phyloP scores from a whole-genome alignment of 2,113 vertebrate genomes.

The Cygnus buccinator region DNA sequence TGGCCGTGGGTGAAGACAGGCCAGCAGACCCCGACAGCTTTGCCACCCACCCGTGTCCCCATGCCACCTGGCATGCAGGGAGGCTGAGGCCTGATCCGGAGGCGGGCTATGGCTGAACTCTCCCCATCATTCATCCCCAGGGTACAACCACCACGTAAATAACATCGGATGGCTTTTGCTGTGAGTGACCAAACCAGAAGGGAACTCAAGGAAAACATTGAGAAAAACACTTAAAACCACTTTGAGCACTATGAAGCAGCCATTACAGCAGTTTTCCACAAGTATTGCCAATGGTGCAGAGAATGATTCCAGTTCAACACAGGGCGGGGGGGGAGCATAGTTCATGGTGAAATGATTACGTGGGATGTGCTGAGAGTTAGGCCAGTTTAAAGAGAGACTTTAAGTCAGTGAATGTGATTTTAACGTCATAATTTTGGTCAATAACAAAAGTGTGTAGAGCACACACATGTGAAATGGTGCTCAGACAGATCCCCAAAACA shows the following conservation, averaged over 20 bases:
- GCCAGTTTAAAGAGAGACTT: neutral
- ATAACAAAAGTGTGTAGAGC: neutral
- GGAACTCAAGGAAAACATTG: neutral
- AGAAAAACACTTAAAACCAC: neutral
- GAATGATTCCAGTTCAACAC: neutral
- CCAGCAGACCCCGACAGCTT: neutral
- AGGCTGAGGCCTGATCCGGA: neutral
- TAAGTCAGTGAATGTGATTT: neutral
- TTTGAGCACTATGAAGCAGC: neutral
- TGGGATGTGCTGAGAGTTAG: neutral
- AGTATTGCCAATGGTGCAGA: neutral
- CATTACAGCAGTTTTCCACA: neutral
- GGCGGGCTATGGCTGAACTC: neutral
- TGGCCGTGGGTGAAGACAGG: neutral
- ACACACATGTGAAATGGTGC: neutral
- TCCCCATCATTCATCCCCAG: neutral
- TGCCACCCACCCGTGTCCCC: neutral
- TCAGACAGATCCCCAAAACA: neutral
- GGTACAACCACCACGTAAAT: neutral
- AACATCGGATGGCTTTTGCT: neutral
- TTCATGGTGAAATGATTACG: neutral
- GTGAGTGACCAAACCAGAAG: neutral
- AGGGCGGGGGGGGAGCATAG: neutral
- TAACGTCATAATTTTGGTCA: neutral
- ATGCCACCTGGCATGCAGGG: neutral